A percentile compares a stretch with the other conserved stretches of the same genome.
phyloP scores from a whole-genome alignment of 2,797 vertebrate species.

The Neomorphus geoffroyi region DNA sequence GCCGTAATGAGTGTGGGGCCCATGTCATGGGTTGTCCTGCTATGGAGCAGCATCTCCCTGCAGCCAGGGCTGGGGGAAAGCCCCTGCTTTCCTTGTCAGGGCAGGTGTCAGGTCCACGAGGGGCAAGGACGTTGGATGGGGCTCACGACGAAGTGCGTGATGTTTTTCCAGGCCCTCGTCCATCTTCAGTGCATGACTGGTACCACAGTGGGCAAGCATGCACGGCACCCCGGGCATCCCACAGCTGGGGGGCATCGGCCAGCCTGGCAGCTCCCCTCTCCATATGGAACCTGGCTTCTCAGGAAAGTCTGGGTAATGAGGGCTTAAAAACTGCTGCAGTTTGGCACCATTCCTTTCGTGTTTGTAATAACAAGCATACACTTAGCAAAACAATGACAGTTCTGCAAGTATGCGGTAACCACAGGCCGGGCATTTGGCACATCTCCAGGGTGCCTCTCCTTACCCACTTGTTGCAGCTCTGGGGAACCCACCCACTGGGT shows the following conservation, averaged over 20 bases:
- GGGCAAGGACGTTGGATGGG: not conserved
- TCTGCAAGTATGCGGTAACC: not conserved
- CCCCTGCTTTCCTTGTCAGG: not conserved
- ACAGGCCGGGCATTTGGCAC: not conserved
- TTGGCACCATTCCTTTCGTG: not conserved
- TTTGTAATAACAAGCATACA: not conserved
- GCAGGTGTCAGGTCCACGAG: not conserved
- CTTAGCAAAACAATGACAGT: too few relatives aligned
- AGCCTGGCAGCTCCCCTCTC: not conserved
- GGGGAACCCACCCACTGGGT: rapidly evolving
- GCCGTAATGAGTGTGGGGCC: too few relatives aligned
- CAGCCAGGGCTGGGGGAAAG: not conserved
- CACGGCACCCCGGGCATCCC: not conserved
- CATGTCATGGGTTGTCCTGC: not conserved
- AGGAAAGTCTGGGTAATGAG: not conserved
- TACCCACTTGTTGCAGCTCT: not conserved
- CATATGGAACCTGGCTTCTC: not conserved
- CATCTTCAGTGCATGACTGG: not conserved
- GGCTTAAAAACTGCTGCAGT: not conserved
- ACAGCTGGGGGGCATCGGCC: not conserved
- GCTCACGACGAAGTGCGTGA: too few relatives aligned
- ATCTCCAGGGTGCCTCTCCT: not conserved
- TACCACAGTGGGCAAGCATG: not conserved
- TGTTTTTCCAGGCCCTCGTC: not conserved
- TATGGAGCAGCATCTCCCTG: not conserved